phyloP scores from a whole-genome alignment of 2,113 vertebrate genomes.

The Bucco capensis region DNA sequence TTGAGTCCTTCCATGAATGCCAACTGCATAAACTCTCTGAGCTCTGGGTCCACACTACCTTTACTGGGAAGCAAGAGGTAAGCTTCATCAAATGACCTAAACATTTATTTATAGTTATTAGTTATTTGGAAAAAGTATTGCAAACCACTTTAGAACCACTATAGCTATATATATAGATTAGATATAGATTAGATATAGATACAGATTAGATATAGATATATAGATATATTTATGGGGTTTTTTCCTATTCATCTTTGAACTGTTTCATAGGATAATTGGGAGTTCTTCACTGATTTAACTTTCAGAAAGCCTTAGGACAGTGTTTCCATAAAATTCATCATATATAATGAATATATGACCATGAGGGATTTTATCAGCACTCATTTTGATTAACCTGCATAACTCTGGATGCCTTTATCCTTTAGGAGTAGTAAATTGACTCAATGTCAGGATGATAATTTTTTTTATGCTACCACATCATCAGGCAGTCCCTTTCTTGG shows the following conservation, averaged over 20 bases:
- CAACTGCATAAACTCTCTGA: neutral
- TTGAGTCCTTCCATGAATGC: neutral
- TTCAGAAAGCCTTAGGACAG: neutral
- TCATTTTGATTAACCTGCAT: conserved; percentile 29
- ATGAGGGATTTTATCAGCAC: conserved; percentile 33
- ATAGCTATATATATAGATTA: neutral
- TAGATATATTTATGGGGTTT: too few species aligned
- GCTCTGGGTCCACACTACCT: rapidly evolving
- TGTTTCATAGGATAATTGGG: neutral
- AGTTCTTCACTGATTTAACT: neutral
- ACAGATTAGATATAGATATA: too few species aligned
- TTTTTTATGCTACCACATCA: neutral
- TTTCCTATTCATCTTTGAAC: neutral
- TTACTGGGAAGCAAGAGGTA: neutral
- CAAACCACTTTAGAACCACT: neutral
- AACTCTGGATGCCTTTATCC: neutral
- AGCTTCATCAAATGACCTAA: neutral
- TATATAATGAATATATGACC: conserved; percentile 2
- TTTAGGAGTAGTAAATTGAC: conserved; percentile 12
- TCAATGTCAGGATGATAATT: neutral
- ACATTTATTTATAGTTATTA: neutral
- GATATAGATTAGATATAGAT: too few species aligned
- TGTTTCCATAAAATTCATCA: neutral
- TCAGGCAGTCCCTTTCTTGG: neutral
- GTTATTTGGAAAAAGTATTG: neutral